phyloP scores from a whole-genome alignment of 92 coral and sea anemone genomes.

The Actinernus sp. region DNA sequence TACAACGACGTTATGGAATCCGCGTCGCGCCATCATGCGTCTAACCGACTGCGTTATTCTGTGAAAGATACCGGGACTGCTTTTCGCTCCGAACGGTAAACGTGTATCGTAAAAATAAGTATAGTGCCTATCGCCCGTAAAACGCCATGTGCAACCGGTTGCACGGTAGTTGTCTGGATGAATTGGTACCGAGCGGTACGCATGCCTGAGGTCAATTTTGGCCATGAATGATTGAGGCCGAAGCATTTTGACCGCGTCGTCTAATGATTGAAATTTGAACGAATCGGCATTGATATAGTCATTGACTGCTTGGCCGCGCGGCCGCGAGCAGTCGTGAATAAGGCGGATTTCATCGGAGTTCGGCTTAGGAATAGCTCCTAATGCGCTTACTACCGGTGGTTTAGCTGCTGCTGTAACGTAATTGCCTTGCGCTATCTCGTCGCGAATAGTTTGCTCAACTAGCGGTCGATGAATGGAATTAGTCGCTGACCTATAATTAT shows the following conservation, averaged over 20 bases:
- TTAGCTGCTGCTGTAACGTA: slow-evolving; percentile 18
- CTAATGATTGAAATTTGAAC: slow-evolving; percentile 25
- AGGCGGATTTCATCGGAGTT: slow-evolving; percentile 19
- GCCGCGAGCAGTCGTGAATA: slow-evolving; percentile 51
- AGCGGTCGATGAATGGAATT: background rate
- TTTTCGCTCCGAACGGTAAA: slow-evolving; percentile 27
- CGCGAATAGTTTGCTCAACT: slow-evolving; percentile 8
- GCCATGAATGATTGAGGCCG: slow-evolving; percentile 34
- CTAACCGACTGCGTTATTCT: slow-evolving; percentile 14
- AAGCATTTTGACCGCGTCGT: slow-evolving; percentile 19
- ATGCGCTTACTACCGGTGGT: slow-evolving; percentile 44
- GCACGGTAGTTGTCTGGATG: slow-evolving; percentile 27
- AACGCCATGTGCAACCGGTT: slow-evolving; percentile 17
- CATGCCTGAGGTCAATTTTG: slow-evolving; percentile 26
- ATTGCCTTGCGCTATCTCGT: slow-evolving; percentile 32
- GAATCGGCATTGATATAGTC: slow-evolving; percentile 17
- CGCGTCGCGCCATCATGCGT: slow-evolving; percentile 10
- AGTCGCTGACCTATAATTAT: slow-evolving; percentile 6
- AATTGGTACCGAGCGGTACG: slow-evolving; percentile 32
- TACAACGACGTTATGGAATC: slow-evolving; percentile 8
- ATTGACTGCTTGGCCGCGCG: slow-evolving; percentile 37
- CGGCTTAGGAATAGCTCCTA: slow-evolving; percentile 59
- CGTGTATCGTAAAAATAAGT: slow-evolving; percentile 33
- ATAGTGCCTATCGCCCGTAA: slow-evolving; percentile 6
- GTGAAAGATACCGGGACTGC: slow-evolving; percentile 5